phyloP scores from a whole-genome alignment of 2,113 vertebrate genomes.

The Burhinus oedicnemus region DNA sequence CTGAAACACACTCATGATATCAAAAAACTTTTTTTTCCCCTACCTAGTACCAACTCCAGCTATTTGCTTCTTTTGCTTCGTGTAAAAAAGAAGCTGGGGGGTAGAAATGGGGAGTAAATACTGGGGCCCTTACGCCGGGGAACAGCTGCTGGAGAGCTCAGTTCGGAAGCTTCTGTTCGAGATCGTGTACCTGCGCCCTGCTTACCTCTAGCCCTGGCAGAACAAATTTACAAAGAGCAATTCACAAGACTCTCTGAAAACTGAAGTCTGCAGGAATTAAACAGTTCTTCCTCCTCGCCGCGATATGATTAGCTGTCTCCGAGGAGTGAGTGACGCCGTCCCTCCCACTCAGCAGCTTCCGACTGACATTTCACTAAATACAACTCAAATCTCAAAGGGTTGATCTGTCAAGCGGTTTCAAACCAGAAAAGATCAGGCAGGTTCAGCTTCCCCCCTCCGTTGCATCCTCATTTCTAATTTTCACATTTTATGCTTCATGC shows the following conservation, averaged over 20 bases:
- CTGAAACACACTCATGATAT: neutral
- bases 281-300: neutral
- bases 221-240: neutral
- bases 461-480: slow-evolving; percentile 58
- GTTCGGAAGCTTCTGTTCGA: neutral
- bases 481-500: slow-evolving; percentile 62
- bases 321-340: slow-evolving; percentile 34
- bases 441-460: slow-evolving; percentile 26
- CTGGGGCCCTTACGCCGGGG: neutral
- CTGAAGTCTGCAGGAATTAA: neutral
- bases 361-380: slow-evolving; percentile 42
- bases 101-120: neutral
- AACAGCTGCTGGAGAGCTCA: neutral
- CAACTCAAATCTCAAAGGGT: slow-evolving; percentile 40
- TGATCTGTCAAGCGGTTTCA: slow-evolving; percentile 24
- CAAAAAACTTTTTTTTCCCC: fast-evolving
- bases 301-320: slow-evolving; percentile 10
- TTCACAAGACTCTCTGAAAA: neutral
- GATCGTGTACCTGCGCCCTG: fast-evolving
- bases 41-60: neutral
- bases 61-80: neutral
- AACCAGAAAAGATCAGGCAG: slow-evolving; percentile 53
- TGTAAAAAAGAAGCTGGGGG: neutral
- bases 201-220: neutral
- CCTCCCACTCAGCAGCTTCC: slow-evolving; percentile 56